These are phyloP conservation scores for Galbula dea DNA, from an alignment of 2,113 vertebrate species.

Conservation along the genomic window DNA sequence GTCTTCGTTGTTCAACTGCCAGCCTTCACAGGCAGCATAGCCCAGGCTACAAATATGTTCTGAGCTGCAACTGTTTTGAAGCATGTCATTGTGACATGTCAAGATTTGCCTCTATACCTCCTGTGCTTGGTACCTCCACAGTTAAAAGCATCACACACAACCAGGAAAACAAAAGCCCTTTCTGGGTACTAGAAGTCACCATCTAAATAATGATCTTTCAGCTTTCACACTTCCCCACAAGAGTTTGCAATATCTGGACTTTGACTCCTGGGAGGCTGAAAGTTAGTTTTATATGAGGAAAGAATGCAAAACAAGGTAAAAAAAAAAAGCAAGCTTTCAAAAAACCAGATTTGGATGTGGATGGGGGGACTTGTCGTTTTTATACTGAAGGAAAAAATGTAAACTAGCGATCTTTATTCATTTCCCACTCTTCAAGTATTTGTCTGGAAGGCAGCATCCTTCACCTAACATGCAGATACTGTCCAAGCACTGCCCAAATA, in stretches of 20 bases:
- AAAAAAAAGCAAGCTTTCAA: neutral
- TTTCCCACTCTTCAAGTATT: neutral
- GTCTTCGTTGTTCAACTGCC: neutral
- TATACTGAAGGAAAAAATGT: neutral
- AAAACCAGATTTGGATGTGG: neutral
- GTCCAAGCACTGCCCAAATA: neutral
- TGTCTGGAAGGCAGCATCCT: neutral
- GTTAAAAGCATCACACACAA: neutral
- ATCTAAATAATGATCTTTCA: neutral
- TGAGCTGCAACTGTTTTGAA: neutral
- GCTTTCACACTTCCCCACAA: neutral
- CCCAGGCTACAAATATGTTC: neutral
- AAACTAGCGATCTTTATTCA: neutral
- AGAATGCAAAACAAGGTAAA: neutral
- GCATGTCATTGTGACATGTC: accelerated
- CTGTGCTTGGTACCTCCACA: neutral
- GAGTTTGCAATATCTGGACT: neutral
- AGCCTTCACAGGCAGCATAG: neutral
- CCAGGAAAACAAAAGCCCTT: neutral
- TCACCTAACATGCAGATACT: neutral
- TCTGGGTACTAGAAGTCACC: neutral
- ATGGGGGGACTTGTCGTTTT: neutral
- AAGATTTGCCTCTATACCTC: neutral
- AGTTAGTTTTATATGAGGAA: neutral
- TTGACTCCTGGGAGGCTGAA: neutral